Conservation (phyloP, 2,888 invertebrate species). For the Creontiades dilutus region DNA sequence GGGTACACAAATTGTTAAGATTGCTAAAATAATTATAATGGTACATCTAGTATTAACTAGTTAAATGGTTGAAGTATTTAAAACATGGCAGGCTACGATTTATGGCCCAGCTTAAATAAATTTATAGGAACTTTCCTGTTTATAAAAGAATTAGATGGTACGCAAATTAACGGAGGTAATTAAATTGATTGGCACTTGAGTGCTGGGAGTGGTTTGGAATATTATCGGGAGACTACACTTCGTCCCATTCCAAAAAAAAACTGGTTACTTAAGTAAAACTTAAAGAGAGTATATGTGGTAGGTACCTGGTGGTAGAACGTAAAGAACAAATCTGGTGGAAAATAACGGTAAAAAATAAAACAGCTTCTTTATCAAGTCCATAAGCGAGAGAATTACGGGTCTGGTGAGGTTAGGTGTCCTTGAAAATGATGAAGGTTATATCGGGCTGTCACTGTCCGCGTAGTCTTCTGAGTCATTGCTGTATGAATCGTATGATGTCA, state of each 20-base stretch:
- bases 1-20: background rate
- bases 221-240: background rate
- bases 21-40: constrained; percentile 20
- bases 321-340: background rate
- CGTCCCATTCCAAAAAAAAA: background rate
- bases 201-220: constrained; percentile 17
- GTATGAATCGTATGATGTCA: constrained; percentile 72
- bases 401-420: background rate
- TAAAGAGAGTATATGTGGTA: background rate
- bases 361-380: background rate
- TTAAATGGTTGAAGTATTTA: constrained; percentile 36
- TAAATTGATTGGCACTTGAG: background rate
- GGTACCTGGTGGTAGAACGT: background rate
- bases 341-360: constrained; percentile 9
- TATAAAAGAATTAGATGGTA: constrained; percentile 13
- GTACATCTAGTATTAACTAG: background rate
- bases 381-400: background rate
- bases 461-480: constrained; percentile 74
- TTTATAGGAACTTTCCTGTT: constrained; percentile 31
- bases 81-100: constrained; percentile 7
- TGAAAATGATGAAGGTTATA: constrained; percentile 36
- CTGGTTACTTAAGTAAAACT: background rate
- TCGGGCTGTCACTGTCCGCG: constrained; percentile 74
- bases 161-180: constrained; percentile 26
- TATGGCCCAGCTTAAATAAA: constrained; percentile 35